phyloP scores from a whole-genome alignment of 1,140 invertebrate species.

The Anthonomus grandis region DNA sequence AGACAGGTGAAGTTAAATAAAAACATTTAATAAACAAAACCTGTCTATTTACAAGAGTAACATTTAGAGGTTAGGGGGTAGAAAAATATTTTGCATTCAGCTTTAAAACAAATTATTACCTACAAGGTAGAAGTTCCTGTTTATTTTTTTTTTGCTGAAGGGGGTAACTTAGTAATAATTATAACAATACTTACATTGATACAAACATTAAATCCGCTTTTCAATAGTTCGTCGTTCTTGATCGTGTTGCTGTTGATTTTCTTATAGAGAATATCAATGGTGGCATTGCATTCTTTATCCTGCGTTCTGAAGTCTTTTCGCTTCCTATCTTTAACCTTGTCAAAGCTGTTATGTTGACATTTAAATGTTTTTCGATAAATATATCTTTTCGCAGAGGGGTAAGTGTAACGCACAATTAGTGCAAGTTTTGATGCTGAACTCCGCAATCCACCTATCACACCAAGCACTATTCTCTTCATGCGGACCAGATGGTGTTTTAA shows the following conservation, averaged over 20 bases:
- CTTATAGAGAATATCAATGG: conserved; percentile 4
- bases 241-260: conserved; percentile 8
- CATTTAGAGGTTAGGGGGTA: no score
- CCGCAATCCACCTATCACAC: conserved; percentile 33
- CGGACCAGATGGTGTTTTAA: no score
- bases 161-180: no score
- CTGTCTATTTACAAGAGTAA: no score
- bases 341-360: conserved; percentile 12
- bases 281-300: conserved; percentile 10
- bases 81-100: no score
- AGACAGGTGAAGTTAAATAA: no score
- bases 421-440: conserved; percentile 9
- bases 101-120: no score
- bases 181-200: background rate
- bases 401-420: conserved; percentile 6
- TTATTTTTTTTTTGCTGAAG: no score
- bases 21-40: no score
- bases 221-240: background rate
- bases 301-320: background rate
- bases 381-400: conserved; percentile 2
- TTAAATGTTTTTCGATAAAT: conserved; percentile 8
- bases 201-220: background rate
- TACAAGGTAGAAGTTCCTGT: no score
- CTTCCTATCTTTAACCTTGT: conserved; percentile 11
- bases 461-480: conserved; percentile 23